These are phyloP conservation scores for Strongylocentrotus purpuratus DNA, from an alignment of 35 echinoderm and acorn worm genomes.

Conservation along the genomic window DNA sequence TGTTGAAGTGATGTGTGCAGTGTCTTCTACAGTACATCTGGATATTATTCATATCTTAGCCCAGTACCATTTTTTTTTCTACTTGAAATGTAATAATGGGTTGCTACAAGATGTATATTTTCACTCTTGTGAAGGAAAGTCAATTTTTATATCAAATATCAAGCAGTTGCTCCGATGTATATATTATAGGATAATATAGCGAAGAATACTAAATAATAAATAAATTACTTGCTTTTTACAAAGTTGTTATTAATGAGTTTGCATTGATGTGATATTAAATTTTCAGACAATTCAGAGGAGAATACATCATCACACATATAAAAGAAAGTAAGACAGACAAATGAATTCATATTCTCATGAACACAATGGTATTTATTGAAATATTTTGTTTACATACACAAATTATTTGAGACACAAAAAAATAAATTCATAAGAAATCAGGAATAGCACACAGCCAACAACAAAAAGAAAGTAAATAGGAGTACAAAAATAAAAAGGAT, in stretches of 20 bases:
- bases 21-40: background rate
- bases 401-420: conserved; percentile 19
- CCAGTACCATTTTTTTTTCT: no score
- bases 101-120: no score
- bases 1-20: background rate
- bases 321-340: background rate
- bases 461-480: background rate
- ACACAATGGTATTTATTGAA: conserved; percentile 48
- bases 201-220: no score
- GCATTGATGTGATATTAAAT: background rate
- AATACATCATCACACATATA: background rate
- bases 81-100: no score
- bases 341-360: background rate
- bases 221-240: no score
- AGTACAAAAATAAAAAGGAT: background rate
- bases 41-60: no score
- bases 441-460: background rate
- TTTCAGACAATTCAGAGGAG: background rate
- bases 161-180: no score
- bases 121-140: no score
- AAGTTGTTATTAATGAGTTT: background rate
- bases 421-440: background rate
- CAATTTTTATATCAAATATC: no score
- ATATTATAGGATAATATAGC: no score
- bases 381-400: conserved; percentile 41